Base-by-base conservation (phyloP, 1,140 invertebrate species). In the Agrypnia vestita region DNA sequence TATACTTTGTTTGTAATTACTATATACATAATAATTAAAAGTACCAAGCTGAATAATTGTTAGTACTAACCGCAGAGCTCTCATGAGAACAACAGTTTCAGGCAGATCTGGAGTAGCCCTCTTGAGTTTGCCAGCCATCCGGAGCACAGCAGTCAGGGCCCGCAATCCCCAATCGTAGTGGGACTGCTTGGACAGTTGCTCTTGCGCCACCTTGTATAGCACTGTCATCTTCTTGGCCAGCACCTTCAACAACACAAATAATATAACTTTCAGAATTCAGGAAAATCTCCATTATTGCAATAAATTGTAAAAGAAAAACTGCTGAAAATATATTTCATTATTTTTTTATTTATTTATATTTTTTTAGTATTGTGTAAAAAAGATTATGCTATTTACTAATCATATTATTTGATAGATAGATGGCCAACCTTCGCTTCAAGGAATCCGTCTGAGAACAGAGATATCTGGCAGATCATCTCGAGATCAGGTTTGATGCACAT, bases 141-240 rank as follows among this genome's bases (percentile, higher is more conserved):
- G 92, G 4, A 98, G 88, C 6, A 97, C 96, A 0, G 96, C 95
- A 84, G 96, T 97, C 1, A 98, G 86, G 9, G 96, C 96, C 76
- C 96, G 90, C 71, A 98, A 86, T n/a, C 97, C 96, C 92, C 97
- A 98, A 85, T 98, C 96, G 86, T 98, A 98, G 87, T 98, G 97
- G 47, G 93, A 94, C 85, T 98, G 96, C 86, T 97, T 97, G 7
- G 96, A 97, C 47, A 98, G 88, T 85, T 97, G 96, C 84, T 97
- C 95, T 61, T 92, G 91, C 0, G 95, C 94, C 61, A 97, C 87
- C 84, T 94, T 94, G 86, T 97, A 97, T 6, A 98, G 86, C 4
- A 96, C 94, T 0, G 96, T 96, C 95, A 98, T 97, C 85, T 98
- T 98, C 86, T 97, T 98, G 0, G 96, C 96, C 49, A 98, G 86